Evolutionary conservation across 2,888 invertebrate species (phyloP), one percentile per base, ranked within the genome.

Genomic region (Chaetoderma sp.): DNA sequence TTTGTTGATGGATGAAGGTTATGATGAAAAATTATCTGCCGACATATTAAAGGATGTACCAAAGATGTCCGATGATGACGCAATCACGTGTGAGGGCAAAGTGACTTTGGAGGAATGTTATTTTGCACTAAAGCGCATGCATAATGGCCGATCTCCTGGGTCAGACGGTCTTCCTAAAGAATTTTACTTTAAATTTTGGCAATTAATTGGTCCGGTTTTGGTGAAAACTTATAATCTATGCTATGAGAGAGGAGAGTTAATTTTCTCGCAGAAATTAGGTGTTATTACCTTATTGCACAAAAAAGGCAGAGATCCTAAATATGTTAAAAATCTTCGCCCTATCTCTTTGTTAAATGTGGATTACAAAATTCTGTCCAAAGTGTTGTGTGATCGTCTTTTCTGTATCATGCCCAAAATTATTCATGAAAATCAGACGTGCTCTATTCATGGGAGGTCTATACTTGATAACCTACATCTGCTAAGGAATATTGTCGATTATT

Each of bases 341-440:
- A 55, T 65, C n/a, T 60, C 65, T 13, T 45, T 65, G 13, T 28
- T 65, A n/a, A 60, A 55, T 32, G 33, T 47, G 1, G 50, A 36
- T 21, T 62, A 57, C 54, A 58, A 62, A 44, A 62, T 66, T n/a
- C n/a, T 63, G 8, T 32, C 66, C n/a, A 66, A 63, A 52, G 45
- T 33, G 5, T 32, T 66, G 47, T 33, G 59, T 45, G 42, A 59
- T 27, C 30, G 67, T 5, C 28, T 67, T 16, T 25, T 54, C n/a
- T 25, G 23, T 16, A 59, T 52, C 6, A 30, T 66, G 23, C 18
- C 52, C 1, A 42, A 52, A 44, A 63, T 66, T 21, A 63, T 66
- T 58, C 23, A 49, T 21, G 21, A 21, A 5, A 55, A 63, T 25
- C 66, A 66, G 45, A 57, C 62, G 18, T 36, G 64, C 32, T 64